Percentiles rank a stretch among this genome's conserved stretches.
Evolutionary conservation across 2,888 invertebrate species (phyloP).

Genomic region (Podotricha telesiphe): DNA sequence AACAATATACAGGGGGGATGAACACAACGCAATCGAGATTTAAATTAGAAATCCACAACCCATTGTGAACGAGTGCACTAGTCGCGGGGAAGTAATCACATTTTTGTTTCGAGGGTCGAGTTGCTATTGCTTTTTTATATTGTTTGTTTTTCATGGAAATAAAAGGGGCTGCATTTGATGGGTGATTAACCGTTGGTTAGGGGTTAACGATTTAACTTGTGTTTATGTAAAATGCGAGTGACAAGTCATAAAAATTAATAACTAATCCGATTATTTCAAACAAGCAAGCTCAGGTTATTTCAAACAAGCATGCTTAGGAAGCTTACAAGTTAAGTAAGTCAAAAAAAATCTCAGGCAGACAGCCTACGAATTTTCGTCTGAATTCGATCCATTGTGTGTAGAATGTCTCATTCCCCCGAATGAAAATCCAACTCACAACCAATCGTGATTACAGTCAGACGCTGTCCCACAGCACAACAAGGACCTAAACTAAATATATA

Average conservation of each 20-base stretch:
- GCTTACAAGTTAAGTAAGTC: too few species aligned
- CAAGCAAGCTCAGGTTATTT: too few species aligned
- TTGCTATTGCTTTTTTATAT: conserved; percentile 20
- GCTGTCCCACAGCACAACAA: too few species aligned
- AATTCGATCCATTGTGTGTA: too few species aligned
- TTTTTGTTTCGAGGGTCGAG: conserved; percentile 45
- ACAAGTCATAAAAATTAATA: background rate
- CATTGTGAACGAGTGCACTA: conserved; percentile 58
- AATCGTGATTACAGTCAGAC: too few species aligned
- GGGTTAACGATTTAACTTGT: background rate
- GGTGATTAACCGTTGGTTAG: conserved; percentile 11
- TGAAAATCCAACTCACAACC: too few species aligned
- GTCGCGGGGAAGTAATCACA: conserved; percentile 56
- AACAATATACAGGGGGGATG: conserved; percentile 34
- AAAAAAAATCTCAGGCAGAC: too few species aligned
- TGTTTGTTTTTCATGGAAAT: conserved; percentile 29
- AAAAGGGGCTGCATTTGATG: conserved; percentile 16
- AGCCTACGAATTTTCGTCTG: too few species aligned
- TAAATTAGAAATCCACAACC: conserved; percentile 55
- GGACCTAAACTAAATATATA: too few species aligned
- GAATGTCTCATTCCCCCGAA: too few species aligned
- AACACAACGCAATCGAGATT: conserved; percentile 41
- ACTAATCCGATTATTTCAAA: too few species aligned
- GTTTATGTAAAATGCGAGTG: background rate
- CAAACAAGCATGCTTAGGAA: too few species aligned